phyloP scores from a whole-genome alignment of 2,797 vertebrate genomes.

The Leptoclinus maculatus region DNA sequence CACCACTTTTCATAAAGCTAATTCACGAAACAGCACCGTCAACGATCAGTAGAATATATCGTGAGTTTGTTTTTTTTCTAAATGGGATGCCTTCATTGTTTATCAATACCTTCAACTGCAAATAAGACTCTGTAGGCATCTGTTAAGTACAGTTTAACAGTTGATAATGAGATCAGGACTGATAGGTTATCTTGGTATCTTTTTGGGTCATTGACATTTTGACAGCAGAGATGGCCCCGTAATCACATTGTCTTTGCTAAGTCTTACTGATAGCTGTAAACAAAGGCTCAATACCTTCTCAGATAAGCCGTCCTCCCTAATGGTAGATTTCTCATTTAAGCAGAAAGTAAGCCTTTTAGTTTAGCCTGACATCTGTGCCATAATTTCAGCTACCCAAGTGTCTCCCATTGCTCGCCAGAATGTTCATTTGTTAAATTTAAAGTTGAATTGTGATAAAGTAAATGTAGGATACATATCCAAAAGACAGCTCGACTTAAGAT shows the following conservation, averaged over 20 bases:
- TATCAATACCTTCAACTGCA: constrained; percentile 49
- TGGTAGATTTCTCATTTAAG: constrained; percentile 48
- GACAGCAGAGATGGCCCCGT: constrained; percentile 67
- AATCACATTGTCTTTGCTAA: constrained; percentile 79
- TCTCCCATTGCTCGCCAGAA: background rate
- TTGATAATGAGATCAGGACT: constrained; percentile 72
- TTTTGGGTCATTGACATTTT: constrained; percentile 72
- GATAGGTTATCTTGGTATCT: constrained; percentile 79
- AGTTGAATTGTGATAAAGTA: background rate
- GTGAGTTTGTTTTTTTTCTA: background rate
- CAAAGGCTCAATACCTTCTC: constrained; percentile 58
- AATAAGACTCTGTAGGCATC: constrained; percentile 63
- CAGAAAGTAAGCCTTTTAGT: constrained; percentile 23
- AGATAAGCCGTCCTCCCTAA: constrained; percentile 45
- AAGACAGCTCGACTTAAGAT: background rate
- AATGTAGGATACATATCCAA: background rate
- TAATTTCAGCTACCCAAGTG: constrained; percentile 8
- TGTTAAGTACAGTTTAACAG: constrained; percentile 66
- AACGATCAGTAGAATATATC: background rate
- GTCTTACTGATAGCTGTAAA: constrained; percentile 79
- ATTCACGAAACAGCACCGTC: background rate
- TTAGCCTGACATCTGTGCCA: constrained; percentile 48
- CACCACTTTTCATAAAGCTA: background rate
- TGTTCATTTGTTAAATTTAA: background rate
- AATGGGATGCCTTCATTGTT: background rate